Percentiles rank a stretch among this genome's conserved stretches.
phyloP scores from a whole-genome alignment of 2,888 invertebrate genomes.

The Operophtera brumata region DNA sequence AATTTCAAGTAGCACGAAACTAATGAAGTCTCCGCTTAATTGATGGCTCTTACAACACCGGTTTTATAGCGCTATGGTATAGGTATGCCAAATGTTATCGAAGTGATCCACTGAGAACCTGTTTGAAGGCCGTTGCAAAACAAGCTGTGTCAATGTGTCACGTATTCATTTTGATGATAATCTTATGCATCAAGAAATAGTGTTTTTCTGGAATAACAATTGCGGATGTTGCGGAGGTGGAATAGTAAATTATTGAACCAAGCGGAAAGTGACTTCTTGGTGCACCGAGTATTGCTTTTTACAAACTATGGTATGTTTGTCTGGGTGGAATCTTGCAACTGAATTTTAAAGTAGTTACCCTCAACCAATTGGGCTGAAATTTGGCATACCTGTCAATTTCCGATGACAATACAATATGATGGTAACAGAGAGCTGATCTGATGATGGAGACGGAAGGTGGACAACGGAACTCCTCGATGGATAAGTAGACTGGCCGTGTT shows the following conservation, averaged over 20 bases:
- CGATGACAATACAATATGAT: too few relatives aligned
- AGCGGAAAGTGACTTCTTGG: too few relatives aligned
- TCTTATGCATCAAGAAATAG: not conserved
- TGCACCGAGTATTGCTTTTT: too few relatives aligned
- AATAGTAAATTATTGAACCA: not conserved
- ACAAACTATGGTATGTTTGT: too few relatives aligned
- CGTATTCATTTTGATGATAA: constrained; percentile 9
- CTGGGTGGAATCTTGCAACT: too few relatives aligned
- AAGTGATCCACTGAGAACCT: constrained; percentile 29
- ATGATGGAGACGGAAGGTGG: too few relatives aligned
- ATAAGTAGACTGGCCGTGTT: too few relatives aligned
- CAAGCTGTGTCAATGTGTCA: constrained; percentile 23
- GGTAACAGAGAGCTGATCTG: too few relatives aligned
- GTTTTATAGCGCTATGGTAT: constrained; percentile 13
- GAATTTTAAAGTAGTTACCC: too few relatives aligned
- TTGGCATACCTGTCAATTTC: too few relatives aligned
- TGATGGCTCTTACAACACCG: constrained; percentile 19
- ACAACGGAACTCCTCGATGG: too few relatives aligned
- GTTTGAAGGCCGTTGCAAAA: constrained; percentile 31
- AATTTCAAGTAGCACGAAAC: not conserved
- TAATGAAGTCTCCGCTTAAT: constrained; percentile 5
- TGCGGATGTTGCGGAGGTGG: not conserved
- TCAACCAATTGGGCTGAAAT: too few relatives aligned
- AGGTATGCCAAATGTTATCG: constrained; percentile 29
- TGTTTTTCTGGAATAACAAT: not conserved